Conservation (phyloP, 1,140 invertebrate genomes). For the Saccostrea echinata region DNA sequence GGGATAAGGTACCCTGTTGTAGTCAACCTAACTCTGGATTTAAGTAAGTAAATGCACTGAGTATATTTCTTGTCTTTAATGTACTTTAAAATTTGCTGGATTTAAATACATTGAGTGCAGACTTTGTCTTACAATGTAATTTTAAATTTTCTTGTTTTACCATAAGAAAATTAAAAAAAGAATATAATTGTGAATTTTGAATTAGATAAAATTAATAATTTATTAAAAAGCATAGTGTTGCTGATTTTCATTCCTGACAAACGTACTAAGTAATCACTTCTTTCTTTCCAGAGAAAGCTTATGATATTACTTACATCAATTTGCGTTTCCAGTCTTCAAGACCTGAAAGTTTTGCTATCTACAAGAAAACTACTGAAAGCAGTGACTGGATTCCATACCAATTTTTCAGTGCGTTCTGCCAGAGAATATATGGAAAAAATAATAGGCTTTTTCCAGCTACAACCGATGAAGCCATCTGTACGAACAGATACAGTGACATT, state of each 20-base stretch:
- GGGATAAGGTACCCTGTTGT: slow-evolving; percentile 92
- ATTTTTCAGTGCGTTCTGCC: slow-evolving; percentile 96
- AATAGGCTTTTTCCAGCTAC: slow-evolving; percentile 82
- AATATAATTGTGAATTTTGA: slow-evolving; percentile 79
- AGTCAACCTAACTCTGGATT: slow-evolving; percentile 94
- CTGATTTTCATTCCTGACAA: no score
- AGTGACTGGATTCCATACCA: slow-evolving; percentile 96
- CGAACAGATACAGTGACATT: slow-evolving; percentile 97
- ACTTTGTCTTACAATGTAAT: no score
- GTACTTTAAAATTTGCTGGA: background rate
- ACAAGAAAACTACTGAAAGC: slow-evolving; percentile 89
- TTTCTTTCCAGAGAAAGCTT: slow-evolving; percentile 90
- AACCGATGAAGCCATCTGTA: slow-evolving; percentile 94
- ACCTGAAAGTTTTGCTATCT: slow-evolving; percentile 98
- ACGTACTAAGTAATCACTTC: no score
- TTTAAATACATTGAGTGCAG: background rate
- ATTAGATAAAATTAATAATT: no score
- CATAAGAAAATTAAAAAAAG: no score
- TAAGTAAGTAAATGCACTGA: background rate
- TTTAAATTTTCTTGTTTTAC: no score
- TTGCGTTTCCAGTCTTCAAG: slow-evolving; percentile 95
- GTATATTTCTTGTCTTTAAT: no score
- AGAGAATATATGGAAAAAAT: slow-evolving; percentile 90
- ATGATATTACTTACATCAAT: slow-evolving; percentile 97
- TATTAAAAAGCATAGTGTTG: no score